phyloP scores from a whole-genome alignment of 2,888 invertebrate genomes.

The Eilema caniola region DNA sequence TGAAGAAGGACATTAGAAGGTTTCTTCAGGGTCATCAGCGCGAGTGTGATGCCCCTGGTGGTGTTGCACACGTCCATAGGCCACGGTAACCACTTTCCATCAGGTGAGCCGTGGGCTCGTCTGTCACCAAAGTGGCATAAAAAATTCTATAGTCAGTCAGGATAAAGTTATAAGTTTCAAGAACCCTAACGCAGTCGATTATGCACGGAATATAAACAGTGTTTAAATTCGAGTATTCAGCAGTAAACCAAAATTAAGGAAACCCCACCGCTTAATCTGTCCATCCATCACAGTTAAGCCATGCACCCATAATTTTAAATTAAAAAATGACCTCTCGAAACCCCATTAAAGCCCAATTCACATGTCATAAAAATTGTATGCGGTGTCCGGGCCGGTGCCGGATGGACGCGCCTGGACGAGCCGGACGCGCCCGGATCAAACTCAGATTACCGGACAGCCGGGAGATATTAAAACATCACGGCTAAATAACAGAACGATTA shows the following conservation, averaged over 20 bases:
- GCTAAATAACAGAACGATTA: conserved; percentile 60
- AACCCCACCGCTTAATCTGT: conserved; percentile 5
- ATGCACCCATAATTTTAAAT: conserved; percentile 26
- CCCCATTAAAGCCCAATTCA: conserved; percentile 43
- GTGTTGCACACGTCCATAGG: too few species aligned
- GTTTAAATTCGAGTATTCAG: too few species aligned
- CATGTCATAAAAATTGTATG: conserved; percentile 40
- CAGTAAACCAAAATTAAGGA: conserved; percentile 10
- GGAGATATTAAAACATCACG: conserved; percentile 62
- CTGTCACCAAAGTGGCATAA: too few species aligned
- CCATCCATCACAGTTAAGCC: conserved; percentile 25
- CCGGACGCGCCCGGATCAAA: conserved; percentile 27
- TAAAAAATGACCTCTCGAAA: conserved; percentile 23
- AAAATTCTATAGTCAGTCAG: too few species aligned
- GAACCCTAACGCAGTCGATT: not conserved
- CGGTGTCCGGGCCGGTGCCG: conserved; percentile 15
- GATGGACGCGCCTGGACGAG: conserved; percentile 27
- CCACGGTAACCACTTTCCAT: too few species aligned
- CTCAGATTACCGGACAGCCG: conserved; percentile 39
- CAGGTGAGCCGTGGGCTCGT: too few species aligned
- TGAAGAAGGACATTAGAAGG: too few species aligned
- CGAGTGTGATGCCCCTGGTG: too few species aligned
- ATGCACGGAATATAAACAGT: not conserved
- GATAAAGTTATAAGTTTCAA: too few species aligned
- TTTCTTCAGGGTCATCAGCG: too few species aligned